These are phyloP conservation scores for Ornithoptera alexandrae DNA, from an alignment of 2,888 invertebrate species.

Conservation along the genomic window DNA sequence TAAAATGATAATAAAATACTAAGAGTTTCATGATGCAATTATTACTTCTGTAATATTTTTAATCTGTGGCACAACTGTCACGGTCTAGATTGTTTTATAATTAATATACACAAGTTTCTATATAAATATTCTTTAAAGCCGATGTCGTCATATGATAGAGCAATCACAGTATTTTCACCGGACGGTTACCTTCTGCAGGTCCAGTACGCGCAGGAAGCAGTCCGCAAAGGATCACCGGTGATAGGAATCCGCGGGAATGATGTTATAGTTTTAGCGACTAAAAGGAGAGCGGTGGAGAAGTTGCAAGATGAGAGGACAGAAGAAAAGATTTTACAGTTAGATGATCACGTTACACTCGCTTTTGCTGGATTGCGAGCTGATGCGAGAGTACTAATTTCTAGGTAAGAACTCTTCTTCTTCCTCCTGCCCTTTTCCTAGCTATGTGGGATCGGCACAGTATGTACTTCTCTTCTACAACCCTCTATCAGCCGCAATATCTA, in stretches of 20 bases:
- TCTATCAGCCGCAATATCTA: too few species aligned
- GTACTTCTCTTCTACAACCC: too few species aligned
- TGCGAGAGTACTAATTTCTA: constrained; percentile 92
- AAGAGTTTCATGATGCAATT: too few species aligned
- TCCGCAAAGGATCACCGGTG: constrained; percentile 90
- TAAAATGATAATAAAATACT: too few species aligned
- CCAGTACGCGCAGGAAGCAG: constrained; percentile 99
- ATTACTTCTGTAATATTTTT: not conserved
- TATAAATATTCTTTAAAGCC: not conserved
- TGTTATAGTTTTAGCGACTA: constrained; percentile 96
- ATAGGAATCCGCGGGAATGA: constrained; percentile 94
- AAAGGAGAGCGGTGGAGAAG: constrained; percentile 96
- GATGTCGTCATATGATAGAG: constrained; percentile 91
- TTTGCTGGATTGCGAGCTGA: constrained; percentile 98
- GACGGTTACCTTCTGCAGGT: constrained; percentile 96
- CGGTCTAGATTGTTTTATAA: not conserved
- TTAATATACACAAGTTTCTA: not conserved
- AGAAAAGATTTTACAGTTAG: constrained; percentile 95
- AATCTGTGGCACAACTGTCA: not conserved
- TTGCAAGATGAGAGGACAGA: constrained; percentile 97
- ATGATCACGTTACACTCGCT: constrained; percentile 97
- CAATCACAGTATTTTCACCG: constrained; percentile 98
- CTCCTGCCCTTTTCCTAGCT: too few species aligned
- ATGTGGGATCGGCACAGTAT: too few species aligned
- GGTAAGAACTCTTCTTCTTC: constrained; percentile 49